Conservation (phyloP, 2,888 invertebrate species). For the Nysson spinosus region DNA sequence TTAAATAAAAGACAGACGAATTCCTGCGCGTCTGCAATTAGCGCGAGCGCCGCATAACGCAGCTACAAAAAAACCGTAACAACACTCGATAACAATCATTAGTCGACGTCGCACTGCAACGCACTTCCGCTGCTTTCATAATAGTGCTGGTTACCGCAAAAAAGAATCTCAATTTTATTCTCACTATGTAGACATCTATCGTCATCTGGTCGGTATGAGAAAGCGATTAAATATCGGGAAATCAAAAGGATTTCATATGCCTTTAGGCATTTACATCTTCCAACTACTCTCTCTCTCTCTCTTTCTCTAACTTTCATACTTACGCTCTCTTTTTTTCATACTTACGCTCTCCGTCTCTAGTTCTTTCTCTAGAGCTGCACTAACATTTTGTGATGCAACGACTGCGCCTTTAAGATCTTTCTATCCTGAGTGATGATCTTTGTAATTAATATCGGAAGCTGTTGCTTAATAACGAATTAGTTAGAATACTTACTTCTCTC, state of each 20-base stretch:
- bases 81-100: constrained; percentile 24
- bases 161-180: constrained; percentile 3
- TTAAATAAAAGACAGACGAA: constrained; percentile 16
- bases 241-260: not conserved
- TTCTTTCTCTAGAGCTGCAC: too few species aligned
- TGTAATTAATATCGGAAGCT: too few species aligned
- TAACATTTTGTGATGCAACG: too few species aligned
- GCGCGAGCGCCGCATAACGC: constrained; percentile 17
- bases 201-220: constrained; percentile 1
- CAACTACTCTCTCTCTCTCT: not conserved
- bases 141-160: not conserved
- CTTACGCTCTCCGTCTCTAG: not conserved
- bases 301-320: too few species aligned
- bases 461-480: too few species aligned
- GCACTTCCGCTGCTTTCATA: constrained; percentile 31
- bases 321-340: too few species aligned
- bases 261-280: not conserved
- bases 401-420: too few species aligned
- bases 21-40: constrained; percentile 1
- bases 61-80: constrained; percentile 18
- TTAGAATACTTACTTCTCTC: too few species aligned
- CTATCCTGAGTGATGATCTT: too few species aligned
- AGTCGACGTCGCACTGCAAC: constrained; percentile 28
- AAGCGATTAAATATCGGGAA: not conserved
- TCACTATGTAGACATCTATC: not conserved